These are phyloP conservation scores for Piprites chloris DNA, from an alignment of 2,113 vertebrate genomes.

Conservation along the genomic window DNA sequence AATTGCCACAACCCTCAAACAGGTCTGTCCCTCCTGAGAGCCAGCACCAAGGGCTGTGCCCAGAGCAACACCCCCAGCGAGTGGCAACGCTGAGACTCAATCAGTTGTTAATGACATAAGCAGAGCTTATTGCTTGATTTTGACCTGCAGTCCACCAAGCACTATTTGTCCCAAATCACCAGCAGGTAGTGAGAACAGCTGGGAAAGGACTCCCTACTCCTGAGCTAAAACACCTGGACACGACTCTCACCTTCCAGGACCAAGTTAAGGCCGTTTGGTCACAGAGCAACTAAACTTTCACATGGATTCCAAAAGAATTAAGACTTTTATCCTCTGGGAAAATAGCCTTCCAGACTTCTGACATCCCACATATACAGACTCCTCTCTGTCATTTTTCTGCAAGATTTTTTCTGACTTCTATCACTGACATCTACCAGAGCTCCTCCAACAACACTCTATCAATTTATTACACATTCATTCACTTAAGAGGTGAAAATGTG, in stretches of 20 bases:
- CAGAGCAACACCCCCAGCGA: neutral
- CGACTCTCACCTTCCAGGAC: neutral
- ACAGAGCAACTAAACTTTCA: neutral
- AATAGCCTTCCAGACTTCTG: neutral
- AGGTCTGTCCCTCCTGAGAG: neutral
- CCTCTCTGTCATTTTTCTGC: neutral
- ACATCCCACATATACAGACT: fast-evolving
- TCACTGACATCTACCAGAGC: neutral
- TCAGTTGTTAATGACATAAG: neutral
- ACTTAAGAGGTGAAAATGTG: neutral
- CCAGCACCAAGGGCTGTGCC: neutral
- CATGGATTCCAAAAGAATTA: neutral
- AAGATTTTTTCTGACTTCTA: neutral
- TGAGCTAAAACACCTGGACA: neutral
- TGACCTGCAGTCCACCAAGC: neutral
- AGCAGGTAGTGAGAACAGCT: neutral
- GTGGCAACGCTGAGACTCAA: neutral
- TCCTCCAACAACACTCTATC: neutral
- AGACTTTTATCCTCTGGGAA: neutral
- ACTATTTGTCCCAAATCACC: neutral
- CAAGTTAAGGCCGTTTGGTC: neutral
- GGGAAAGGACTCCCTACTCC: neutral
- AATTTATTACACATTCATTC: neutral
- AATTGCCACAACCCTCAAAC: neutral
- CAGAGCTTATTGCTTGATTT: neutral